A percentile compares a stretch with the other conserved stretches of the same genome.
Conservation (phyloP, 2,797 vertebrate species). For the Buceros bicornis region DNA sequence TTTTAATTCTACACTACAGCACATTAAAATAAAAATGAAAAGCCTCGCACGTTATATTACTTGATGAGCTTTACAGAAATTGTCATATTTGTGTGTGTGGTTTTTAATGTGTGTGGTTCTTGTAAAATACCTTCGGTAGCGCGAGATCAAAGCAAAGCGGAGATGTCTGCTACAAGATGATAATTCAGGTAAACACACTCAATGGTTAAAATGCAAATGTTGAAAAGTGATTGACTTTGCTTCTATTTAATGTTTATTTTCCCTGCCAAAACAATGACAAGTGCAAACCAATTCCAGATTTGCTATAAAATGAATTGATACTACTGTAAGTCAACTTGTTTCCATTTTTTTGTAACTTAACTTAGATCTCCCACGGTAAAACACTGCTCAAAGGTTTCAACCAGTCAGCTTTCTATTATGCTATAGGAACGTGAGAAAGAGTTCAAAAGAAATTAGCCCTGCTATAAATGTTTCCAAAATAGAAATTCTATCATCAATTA, state of each 20-base stretch:
- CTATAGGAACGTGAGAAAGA: neutral
- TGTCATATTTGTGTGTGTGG: neutral
- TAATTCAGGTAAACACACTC: conserved; percentile 39
- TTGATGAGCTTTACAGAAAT: conserved; percentile 27
- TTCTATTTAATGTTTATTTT: conserved; percentile 59
- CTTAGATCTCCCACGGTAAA: neutral
- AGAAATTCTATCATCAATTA: neutral
- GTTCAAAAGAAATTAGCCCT: neutral
- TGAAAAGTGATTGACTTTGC: conserved; percentile 32
- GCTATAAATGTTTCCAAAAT: neutral
- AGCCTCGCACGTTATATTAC: neutral
- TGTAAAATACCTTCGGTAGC: conserved; percentile 2
- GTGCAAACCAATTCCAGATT: conserved; percentile 49
- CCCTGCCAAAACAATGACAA: neutral
- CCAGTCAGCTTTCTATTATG: neutral
- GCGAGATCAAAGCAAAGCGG: conserved; percentile 36
- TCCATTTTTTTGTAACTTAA: neutral
- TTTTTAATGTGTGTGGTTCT: neutral
- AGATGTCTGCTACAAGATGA: conserved; percentile 20
- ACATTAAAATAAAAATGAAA: conserved; percentile 39
- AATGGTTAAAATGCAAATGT: conserved; percentile 42
- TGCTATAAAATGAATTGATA: neutral
- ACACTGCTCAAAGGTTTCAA: neutral
- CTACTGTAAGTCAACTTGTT: neutral
- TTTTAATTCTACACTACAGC: conserved; percentile 44